Base-by-base conservation (phyloP, 2,888 invertebrate genomes). In the Rutpela maculata region DNA sequence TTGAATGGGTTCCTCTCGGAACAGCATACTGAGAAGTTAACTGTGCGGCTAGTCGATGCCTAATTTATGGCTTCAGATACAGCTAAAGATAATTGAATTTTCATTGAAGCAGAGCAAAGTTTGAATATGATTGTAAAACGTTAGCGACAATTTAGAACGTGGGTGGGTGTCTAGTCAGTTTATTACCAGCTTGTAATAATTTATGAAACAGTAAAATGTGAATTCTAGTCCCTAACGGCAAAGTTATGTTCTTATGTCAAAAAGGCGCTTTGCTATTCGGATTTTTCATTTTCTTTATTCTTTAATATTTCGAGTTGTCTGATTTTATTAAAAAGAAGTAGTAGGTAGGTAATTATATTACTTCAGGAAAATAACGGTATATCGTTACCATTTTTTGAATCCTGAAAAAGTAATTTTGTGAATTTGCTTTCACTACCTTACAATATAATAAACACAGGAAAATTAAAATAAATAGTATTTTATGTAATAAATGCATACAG, bases 21-120 rank as follows among this genome's bases (percentile, higher is more conserved):
- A 18, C 31, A 17, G 17, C 60, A 38, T n/a, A 60, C 22, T 38
- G 70, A 70, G 38, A 38, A 70, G 10, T 60, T 43, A 70, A 38
- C 60, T 59, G 70, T 19, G 19, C 60, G 38, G 22, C 70, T 22
- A n/a, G 60, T 31, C 70, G 18, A 70, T 70, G 60, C 43, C 62
- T 70, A 69, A 70, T 70, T 70, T 70, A 70, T 70, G 70, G 70
- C 57, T 70, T 70, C 70, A 69, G 69, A 69, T 69, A 69, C 69
- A 19, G 59, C 70, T 22, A 31, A 43, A 70, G 60, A 70, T 70
- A 70, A 60, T 70, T 60, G 60, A 60, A 70, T 70, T 70, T 70
- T 26, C 60, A 70, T 60, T 38, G 69, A 57, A 19, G 55, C 26
- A 55, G 55, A 67, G 67, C 19, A 67, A 55, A 67, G 67, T 67